Percentiles rank a stretch among this genome's conserved stretches.
phyloP scores from a whole-genome alignment of 2,888 invertebrate genomes.

The Dusona sp. region DNA sequence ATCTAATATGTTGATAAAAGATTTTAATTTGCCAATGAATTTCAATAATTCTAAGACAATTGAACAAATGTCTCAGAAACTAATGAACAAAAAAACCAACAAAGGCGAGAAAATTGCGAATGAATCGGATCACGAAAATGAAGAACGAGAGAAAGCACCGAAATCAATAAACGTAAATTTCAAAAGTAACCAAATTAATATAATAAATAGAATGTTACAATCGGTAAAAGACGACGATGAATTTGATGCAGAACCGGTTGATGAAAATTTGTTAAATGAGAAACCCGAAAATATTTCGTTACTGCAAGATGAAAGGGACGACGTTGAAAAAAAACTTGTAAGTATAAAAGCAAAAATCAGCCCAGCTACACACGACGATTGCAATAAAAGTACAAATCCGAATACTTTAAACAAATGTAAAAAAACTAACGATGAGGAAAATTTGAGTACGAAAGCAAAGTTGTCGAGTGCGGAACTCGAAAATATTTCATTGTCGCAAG shows the following conservation, averaged over 20 bases:
- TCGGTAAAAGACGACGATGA: background rate
- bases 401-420: too few relatives aligned
- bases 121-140: background rate
- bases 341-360: too few relatives aligned
- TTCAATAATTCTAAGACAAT: background rate
- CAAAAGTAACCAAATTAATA: background rate
- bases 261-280: background rate
- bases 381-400: too few relatives aligned
- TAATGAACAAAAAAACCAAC: background rate
- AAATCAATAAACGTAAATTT: background rate
- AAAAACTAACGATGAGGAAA: too few relatives aligned
- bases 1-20: background rate
- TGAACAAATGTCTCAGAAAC: background rate
- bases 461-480: background rate
- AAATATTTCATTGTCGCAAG: too few relatives aligned
- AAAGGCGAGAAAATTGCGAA: background rate
- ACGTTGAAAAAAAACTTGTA: too few relatives aligned
- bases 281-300: background rate
- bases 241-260: background rate
- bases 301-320: background rate
- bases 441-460: too few relatives aligned
- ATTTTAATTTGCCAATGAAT: background rate
- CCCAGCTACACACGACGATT: too few relatives aligned
- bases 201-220: background rate
- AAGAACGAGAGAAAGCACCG: background rate